Evolutionary conservation across 2,797 vertebrate genomes (phyloP).

Genomic region (Labeo calbasu): DNA sequence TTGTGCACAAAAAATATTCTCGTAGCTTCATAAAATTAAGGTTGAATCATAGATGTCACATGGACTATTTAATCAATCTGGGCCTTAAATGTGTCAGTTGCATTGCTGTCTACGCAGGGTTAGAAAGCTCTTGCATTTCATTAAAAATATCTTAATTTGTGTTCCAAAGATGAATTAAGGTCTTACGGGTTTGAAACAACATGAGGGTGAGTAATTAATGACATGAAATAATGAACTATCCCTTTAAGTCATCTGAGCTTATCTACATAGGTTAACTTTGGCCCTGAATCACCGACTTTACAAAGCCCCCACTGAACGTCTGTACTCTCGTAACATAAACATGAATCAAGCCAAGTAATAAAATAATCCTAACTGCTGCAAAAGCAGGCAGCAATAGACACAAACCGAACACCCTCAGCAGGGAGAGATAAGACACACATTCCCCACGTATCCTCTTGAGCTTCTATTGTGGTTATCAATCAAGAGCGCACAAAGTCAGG

Average conservation of each 20-base stretch:
- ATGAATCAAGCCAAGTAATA: constrained; percentile 35
- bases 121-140: too few relatives aligned
- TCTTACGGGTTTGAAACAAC: too few relatives aligned
- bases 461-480: constrained; percentile 65
- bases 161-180: too few relatives aligned
- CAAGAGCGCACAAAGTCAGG: constrained; percentile 53
- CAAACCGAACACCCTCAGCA: constrained; percentile 17
- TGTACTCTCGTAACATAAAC: background rate
- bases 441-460: constrained; percentile 50
- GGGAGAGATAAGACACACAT: constrained; percentile 36
- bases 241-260: background rate
- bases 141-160: too few relatives aligned
- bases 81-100: too few relatives aligned
- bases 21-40: too few relatives aligned
- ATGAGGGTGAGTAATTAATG: too few relatives aligned
- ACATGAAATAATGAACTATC: too few relatives aligned
- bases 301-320: background rate
- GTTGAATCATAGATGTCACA: too few relatives aligned
- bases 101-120: too few relatives aligned
- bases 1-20: too few relatives aligned
- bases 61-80: too few relatives aligned
- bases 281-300: background rate
- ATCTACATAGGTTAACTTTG: constrained; percentile 4
- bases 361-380: constrained; percentile 30
- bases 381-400: constrained; percentile 27